Conservation (phyloP, 2,797 vertebrate genomes). For the Bryconaethiops microstoma region DNA sequence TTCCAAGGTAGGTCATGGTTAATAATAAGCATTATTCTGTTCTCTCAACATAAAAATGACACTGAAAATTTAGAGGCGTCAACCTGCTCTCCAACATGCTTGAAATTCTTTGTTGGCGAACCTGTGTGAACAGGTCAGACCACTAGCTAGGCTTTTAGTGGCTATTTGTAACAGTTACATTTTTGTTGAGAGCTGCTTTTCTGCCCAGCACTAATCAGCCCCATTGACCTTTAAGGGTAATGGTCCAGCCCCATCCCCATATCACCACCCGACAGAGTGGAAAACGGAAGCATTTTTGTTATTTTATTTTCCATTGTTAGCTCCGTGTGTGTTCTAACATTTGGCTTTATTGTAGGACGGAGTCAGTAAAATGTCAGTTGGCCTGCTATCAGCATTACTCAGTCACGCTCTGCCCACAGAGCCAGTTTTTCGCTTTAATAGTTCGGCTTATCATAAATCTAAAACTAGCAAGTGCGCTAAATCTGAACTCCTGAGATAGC, state of each 20-base stretch:
- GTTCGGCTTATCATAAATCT: neutral
- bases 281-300: neutral
- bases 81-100: neutral
- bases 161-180: neutral
- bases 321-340: neutral
- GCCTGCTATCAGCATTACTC: conserved; percentile 32
- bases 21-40: neutral
- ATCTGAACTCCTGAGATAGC: neutral
- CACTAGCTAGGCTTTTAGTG: neutral
- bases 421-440: neutral
- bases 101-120: neutral
- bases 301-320: neutral
- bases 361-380: neutral
- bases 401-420: conserved; percentile 22
- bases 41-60: neutral
- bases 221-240: neutral
- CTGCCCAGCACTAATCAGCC: neutral
- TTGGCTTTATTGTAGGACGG: neutral
- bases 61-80: neutral
- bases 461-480: neutral
- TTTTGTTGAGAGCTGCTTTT: neutral
- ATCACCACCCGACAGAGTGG: neutral
- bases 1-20: neutral
- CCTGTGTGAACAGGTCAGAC: too few species aligned
- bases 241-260: neutral